phyloP scores from a whole-genome alignment of 1,140 invertebrate genomes.

The Condylostylus longicornis region DNA sequence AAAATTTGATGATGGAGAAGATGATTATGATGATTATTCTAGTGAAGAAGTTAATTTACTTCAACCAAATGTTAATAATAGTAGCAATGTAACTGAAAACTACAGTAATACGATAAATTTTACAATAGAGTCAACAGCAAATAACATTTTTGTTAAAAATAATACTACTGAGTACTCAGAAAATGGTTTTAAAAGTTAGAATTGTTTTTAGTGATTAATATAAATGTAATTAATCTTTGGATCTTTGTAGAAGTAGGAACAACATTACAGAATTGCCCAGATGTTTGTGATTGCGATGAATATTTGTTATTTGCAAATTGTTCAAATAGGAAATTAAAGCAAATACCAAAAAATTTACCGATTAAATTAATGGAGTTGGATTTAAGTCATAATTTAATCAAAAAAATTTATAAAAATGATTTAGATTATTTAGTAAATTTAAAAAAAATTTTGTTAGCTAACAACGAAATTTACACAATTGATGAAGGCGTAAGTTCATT shows the following conservation, averaged over 20 bases:
- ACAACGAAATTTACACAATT: constrained; percentile 21
- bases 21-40: too few relatives aligned
- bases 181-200: too few relatives aligned
- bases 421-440: constrained; percentile 22
- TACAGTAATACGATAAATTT: too few relatives aligned
- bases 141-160: too few relatives aligned
- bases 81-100: too few relatives aligned
- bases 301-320: constrained; percentile 23
- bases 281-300: constrained; percentile 21
- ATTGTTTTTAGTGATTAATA: too few relatives aligned
- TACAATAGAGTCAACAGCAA: too few relatives aligned
- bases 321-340: constrained; percentile 16
- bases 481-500: constrained; percentile 19
- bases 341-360: constrained; percentile 25
- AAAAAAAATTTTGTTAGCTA: constrained; percentile 22
- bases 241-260: background rate
- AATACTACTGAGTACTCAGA: too few relatives aligned
- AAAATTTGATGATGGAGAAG: too few relatives aligned
- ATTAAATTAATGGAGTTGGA: constrained; percentile 22
- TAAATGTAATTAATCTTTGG: background rate
- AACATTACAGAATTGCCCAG: constrained; percentile 19
- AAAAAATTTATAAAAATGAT: constrained; percentile 18
- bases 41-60: too few relatives aligned
- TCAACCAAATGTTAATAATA: too few relatives aligned
- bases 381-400: constrained; percentile 25